A percentile compares a stretch with the other conserved stretches of the same genome.
These are phyloP conservation scores for Cheilosia pagana DNA, from an alignment of 2,888 invertebrate genomes.

Conservation along the genomic window DNA sequence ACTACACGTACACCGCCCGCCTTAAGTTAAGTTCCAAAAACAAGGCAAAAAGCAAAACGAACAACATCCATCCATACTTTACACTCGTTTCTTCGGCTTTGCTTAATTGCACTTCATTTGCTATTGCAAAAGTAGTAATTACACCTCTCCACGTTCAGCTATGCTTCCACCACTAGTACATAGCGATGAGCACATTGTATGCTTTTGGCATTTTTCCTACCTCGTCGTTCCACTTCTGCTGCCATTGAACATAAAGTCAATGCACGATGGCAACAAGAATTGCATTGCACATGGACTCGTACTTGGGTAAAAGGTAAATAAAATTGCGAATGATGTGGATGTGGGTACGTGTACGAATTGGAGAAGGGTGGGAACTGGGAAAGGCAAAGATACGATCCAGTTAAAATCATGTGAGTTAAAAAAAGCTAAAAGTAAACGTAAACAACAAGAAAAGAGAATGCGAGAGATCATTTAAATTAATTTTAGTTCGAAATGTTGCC, in stretches of 20 bases:
- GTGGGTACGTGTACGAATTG: not conserved
- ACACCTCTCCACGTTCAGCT: constrained; percentile 3
- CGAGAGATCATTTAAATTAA: constrained; percentile 24
- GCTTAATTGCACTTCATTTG: constrained; percentile 60
- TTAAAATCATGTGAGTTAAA: not conserved
- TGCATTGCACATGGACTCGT: constrained; percentile 51
- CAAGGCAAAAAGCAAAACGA: constrained; percentile 9
- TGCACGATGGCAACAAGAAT: constrained; percentile 68
- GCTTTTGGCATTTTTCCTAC: constrained; percentile 37
- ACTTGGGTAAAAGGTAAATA: not conserved
- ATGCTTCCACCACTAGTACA: not conserved
- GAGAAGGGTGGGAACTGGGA: too few relatives aligned
- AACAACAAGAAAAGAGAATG: constrained; percentile 11
- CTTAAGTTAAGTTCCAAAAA: constrained; percentile 31
- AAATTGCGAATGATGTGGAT: not conserved
- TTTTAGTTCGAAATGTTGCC: constrained; percentile 39
- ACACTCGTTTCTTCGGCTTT: constrained; percentile 31
- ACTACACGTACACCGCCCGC: not conserved
- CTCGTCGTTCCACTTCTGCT: constrained; percentile 68
- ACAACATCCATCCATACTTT: not conserved
- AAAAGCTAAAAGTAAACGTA: constrained; percentile 29
- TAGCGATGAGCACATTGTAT: constrained; percentile 21
- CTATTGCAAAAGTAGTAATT: constrained; percentile 57
- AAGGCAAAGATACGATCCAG: constrained; percentile 56
- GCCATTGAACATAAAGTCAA: constrained; percentile 74